A percentile compares a stretch with the other conserved stretches of the same genome.
Conservation (phyloP, 2,797 vertebrate species). For the Pteropus rufus region DNA sequence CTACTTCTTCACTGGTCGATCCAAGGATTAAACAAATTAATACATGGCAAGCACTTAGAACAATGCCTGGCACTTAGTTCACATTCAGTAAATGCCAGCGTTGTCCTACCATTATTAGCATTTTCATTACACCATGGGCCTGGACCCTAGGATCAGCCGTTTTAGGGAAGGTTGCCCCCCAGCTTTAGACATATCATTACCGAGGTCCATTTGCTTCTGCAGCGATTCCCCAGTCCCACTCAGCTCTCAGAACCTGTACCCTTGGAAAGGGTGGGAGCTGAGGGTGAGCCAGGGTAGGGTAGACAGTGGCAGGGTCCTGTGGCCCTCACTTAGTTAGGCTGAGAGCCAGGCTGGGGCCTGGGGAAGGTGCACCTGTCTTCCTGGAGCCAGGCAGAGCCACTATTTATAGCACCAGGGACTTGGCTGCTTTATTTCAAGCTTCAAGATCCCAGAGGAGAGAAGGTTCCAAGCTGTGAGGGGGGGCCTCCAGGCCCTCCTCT, state of each 20-base stretch:
- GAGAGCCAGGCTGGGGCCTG: neutral
- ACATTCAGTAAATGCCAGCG: fast-evolving
- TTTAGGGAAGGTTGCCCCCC: neutral
- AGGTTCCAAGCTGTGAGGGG: neutral
- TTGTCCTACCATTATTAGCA: too few relatives aligned
- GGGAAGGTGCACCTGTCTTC: conserved; percentile 15
- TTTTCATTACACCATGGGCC: fast-evolving
- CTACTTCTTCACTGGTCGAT: neutral
- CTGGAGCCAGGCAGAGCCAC: neutral
- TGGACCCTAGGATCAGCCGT: neutral
- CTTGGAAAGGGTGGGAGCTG: neutral
- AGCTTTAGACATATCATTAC: fast-evolving
- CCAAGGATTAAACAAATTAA: neutral
- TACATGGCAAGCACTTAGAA: neutral
- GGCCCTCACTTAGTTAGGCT: neutral
- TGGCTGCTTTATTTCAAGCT: conserved; percentile 57
- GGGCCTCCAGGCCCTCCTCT: neutral
- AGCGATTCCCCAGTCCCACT: neutral
- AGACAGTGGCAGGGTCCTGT: neutral
- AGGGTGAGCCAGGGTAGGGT: neutral
- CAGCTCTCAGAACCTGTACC: neutral
- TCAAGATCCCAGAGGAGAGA: neutral
- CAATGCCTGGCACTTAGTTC: neutral
- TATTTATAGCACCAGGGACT: conserved; percentile 51
- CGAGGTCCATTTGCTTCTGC: neutral